These are phyloP conservation scores for Gymnopithys bicolor DNA, from an alignment of 2,797 vertebrate genomes.

Conservation along the genomic window DNA sequence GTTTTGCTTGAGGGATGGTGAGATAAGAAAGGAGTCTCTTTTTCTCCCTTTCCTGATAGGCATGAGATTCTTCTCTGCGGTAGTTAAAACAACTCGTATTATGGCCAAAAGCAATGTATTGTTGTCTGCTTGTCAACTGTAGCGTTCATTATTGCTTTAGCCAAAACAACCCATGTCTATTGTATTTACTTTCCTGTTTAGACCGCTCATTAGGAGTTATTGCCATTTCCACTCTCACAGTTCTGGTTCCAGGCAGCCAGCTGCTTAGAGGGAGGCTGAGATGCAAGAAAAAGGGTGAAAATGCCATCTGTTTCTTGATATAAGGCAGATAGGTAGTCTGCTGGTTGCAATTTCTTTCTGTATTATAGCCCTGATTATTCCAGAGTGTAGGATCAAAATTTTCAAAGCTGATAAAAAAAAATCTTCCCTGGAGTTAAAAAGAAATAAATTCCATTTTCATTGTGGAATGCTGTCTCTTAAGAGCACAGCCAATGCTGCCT, in stretches of 20 bases:
- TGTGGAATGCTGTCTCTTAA: conserved; percentile 29
- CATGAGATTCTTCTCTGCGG: not conserved
- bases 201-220: conserved; percentile 43
- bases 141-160: not conserved
- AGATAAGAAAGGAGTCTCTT: not conserved
- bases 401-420: not conserved
- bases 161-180: not conserved
- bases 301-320: conserved; percentile 51
- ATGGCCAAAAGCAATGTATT: not conserved
- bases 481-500: not conserved
- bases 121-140: not conserved
- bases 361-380: not conserved
- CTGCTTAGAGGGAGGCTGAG: conserved; percentile 44
- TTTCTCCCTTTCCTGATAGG: not conserved
- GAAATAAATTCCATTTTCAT: conserved; percentile 7
- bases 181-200: conserved; percentile 62
- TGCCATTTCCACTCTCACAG: conserved; percentile 7
- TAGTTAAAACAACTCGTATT: conserved; percentile 48
- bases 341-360: conserved; percentile 2
- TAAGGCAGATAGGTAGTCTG: conserved; percentile 41
- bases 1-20: not conserved
- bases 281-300: conserved; percentile 20
- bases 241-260: conserved; percentile 52
- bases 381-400: conserved; percentile 15
- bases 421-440: not conserved